Evolutionary conservation across 1,140 invertebrate genomes (phyloP).

Genomic region (Atta cephalotes): DNA sequence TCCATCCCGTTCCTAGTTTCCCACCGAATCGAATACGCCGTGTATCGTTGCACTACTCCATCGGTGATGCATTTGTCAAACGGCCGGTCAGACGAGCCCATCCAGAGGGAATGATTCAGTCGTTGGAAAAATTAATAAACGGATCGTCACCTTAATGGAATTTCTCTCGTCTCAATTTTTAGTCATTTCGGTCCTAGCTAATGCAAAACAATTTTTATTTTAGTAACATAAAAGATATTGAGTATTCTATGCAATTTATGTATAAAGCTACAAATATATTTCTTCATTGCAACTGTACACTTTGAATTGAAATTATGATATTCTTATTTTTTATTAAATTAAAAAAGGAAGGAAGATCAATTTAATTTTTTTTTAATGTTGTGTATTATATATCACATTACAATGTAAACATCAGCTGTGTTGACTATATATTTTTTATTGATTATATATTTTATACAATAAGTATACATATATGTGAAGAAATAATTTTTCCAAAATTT

Average conservation of each 20-base stretch:
- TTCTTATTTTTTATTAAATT: background rate
- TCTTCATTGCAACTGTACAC: background rate
- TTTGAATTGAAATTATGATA: background rate
- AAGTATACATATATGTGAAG: too few species aligned
- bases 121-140: slow-evolving; percentile 59
- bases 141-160: slow-evolving; percentile 54
- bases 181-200: background rate
- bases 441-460: background rate
- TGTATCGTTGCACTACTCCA: slow-evolving; percentile 56
- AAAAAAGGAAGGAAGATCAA: background rate
- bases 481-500: too few species aligned
- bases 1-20: slow-evolving; percentile 55
- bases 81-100: slow-evolving; percentile 37
- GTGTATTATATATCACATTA: background rate
- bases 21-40: slow-evolving; percentile 55
- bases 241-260: background rate
- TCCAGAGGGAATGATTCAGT: slow-evolving; percentile 33
- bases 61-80: slow-evolving; percentile 66
- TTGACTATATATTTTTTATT: background rate
- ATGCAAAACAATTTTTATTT: background rate
- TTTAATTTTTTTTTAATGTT: background rate
- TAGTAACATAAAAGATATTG: too few species aligned
- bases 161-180: slow-evolving; percentile 24
- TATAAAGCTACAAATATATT: background rate
- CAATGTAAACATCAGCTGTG: background rate